A percentile compares a stretch with the other conserved stretches of the same genome.
Evolutionary conservation across 2,113 vertebrate species (phyloP).

Genomic region (Caloenas nicobarica): DNA sequence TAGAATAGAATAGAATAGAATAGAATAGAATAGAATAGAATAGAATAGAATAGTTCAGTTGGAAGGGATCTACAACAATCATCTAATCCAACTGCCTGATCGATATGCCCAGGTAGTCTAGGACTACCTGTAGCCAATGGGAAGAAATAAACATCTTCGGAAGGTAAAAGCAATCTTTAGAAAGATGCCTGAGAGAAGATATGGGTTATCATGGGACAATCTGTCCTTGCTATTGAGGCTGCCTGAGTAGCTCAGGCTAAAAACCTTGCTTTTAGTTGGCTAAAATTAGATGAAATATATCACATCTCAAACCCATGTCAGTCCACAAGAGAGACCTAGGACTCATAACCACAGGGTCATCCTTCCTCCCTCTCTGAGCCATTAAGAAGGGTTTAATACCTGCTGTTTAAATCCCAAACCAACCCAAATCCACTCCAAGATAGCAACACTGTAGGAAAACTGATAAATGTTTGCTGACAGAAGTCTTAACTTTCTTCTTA

Average conservation of each 20-base stretch:
- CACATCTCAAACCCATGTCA: no score
- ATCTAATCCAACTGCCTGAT: no score
- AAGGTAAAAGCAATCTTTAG: not conserved
- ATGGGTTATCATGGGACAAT: not conserved
- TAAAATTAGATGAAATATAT: no score
- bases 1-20: no score
- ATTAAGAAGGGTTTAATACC: not conserved
- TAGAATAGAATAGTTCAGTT: no score
- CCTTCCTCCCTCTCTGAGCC: not conserved
- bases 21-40: no score
- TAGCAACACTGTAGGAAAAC: not conserved
- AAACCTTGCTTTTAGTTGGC: not conserved
- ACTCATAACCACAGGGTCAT: no score
- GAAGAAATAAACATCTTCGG: not conserved
- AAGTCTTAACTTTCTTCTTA: not conserved
- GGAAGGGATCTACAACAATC: no score
- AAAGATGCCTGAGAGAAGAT: not conserved
- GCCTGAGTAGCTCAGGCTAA: not conserved
- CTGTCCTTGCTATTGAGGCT: not conserved
- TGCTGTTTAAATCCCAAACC: not conserved
- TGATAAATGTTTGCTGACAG: not conserved
- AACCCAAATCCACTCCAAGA: not conserved
- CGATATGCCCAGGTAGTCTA: not conserved
- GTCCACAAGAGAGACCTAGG: no score
- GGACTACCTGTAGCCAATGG: not conserved